Evolutionary conservation across 1,140 invertebrate species (phyloP).

Genomic region (Planococcus citri): DNA sequence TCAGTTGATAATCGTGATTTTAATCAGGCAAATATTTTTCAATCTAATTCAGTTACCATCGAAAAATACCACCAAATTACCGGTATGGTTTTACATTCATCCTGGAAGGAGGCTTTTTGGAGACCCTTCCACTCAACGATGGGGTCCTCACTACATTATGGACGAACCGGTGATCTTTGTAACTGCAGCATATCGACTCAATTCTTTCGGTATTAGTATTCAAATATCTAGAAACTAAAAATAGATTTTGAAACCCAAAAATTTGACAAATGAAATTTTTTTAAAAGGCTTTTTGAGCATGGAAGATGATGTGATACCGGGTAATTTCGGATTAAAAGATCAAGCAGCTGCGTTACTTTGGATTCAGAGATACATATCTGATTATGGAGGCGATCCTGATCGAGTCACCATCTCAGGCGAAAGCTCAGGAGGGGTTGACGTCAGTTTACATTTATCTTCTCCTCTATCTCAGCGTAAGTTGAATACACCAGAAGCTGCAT

Average conservation of each 20-base stretch:
- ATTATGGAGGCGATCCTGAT: conserved; percentile 73
- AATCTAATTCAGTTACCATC: background rate
- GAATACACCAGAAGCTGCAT: background rate
- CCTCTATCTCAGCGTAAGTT: conserved; percentile 35
- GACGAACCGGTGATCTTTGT: conserved; percentile 63
- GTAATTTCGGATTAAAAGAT: conserved; percentile 84
- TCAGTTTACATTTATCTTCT: conserved; percentile 54
- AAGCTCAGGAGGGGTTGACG: conserved; percentile 59
- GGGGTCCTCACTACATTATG: conserved; percentile 55
- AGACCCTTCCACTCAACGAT: conserved; percentile 29
- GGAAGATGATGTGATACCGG: conserved; percentile 38
- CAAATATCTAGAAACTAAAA: background rate
- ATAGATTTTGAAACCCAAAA: background rate
- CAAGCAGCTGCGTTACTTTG: conserved; percentile 75
- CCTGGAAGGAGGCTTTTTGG: background rate
- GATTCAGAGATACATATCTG: conserved; percentile 71
- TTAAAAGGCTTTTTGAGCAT: background rate
- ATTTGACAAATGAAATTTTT: background rate
- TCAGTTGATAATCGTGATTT: too few relatives aligned
- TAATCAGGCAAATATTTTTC: too few relatives aligned
- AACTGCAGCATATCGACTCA: conserved; percentile 63
- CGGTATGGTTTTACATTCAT: background rate
- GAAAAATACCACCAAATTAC: background rate
- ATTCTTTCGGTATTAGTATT: conserved; percentile 39
- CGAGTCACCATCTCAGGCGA: conserved; percentile 84